Evolutionary conservation across 2,797 vertebrate genomes (phyloP).

Genomic region (Enteromius trimaculatus): DNA sequence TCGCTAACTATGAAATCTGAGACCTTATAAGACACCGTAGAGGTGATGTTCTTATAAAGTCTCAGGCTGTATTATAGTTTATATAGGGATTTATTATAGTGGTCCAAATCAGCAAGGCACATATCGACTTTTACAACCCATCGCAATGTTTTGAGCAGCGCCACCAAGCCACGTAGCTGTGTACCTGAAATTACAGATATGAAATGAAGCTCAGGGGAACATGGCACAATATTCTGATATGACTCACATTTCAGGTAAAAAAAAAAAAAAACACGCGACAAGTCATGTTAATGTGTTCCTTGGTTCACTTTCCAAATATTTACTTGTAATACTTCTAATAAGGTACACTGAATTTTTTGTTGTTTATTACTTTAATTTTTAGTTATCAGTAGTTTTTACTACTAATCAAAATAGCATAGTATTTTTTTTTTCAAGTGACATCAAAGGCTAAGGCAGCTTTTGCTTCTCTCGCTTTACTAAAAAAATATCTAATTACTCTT

Average conservation of each 20-base stretch:
- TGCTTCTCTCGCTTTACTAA: not conserved
- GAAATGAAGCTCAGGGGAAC: not conserved
- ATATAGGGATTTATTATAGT: not conserved
- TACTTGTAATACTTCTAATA: not conserved
- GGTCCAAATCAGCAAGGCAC: not conserved
- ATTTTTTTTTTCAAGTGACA: not conserved
- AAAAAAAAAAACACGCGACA: not conserved
- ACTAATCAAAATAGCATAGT: not conserved
- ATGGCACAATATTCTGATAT: not conserved
- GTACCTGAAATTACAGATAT: not conserved
- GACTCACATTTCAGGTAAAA: not conserved
- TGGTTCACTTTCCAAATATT: not conserved
- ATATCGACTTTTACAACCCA: not conserved
- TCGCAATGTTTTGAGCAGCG: conserved; percentile 4
- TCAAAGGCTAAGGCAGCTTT: not conserved
- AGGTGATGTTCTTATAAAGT: not conserved
- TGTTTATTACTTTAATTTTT: not conserved
- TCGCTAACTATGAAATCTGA: not conserved
- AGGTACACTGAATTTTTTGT: not conserved
- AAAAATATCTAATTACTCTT: not conserved
- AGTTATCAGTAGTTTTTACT: not conserved
- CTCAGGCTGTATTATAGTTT: not conserved
- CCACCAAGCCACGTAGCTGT: not conserved
- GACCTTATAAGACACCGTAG: not conserved
- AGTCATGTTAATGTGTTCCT: too few species aligned